These are phyloP conservation scores for Leptinotarsa defecta DNA, from an alignment of 1,140 invertebrate genomes.

Conservation along the genomic window DNA sequence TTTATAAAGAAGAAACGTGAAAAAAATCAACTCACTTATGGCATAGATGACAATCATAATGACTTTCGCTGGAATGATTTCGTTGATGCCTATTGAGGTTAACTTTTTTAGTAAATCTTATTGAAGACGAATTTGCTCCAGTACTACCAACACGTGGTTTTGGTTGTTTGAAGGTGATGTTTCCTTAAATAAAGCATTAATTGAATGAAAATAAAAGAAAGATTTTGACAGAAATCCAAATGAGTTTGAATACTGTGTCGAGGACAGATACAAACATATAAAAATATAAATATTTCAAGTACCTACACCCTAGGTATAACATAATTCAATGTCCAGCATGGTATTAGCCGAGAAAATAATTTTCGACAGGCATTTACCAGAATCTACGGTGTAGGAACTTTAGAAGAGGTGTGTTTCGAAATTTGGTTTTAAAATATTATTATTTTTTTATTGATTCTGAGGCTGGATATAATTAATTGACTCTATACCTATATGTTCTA, in stretches of 20 bases:
- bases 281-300: no score
- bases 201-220: background rate
- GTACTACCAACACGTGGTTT: conserved; percentile 24
- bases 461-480: no score
- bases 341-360: no score
- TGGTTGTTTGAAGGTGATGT: conserved; percentile 24
- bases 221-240: background rate
- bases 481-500: no score
- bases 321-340: no score
- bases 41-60: conserved; percentile 43
- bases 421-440: no score
- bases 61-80: conserved; percentile 39
- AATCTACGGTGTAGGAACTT: no score
- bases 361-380: no score
- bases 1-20: background rate
- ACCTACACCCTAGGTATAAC: no score
- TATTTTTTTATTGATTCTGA: no score
- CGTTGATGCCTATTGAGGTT: conserved; percentile 43
- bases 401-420: no score
- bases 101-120: conserved; percentile 38
- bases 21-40: conserved; percentile 38
- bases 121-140: conserved; percentile 15
- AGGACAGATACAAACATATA: no score
- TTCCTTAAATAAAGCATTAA: conserved; percentile 21
- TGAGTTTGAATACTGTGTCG: background rate